Conservation (phyloP, 23 tunicate species). For the Diplosoma virens region DNA sequence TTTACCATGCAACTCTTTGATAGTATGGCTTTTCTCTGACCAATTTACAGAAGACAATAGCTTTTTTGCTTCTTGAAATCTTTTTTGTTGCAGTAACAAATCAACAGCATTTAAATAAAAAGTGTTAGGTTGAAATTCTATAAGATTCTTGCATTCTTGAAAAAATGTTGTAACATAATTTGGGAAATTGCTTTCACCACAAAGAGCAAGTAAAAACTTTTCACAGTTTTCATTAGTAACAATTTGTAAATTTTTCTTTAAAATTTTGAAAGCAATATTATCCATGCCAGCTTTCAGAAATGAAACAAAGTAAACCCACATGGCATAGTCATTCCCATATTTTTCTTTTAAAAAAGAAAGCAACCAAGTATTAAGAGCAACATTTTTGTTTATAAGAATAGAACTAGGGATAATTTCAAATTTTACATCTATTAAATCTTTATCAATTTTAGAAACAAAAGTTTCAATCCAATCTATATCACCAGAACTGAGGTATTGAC, state of each 20-base stretch:
- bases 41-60: not conserved
- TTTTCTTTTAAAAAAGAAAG: not conserved
- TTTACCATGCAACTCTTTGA: too few species aligned
- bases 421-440: too few species aligned
- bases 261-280: not conserved
- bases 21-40: too few species aligned
- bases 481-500: too few species aligned
- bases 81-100: not conserved
- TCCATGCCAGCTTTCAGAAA: conserved; percentile 4
- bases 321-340: not conserved
- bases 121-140: not conserved
- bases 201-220: not conserved
- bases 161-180: not conserved
- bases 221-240: not conserved
- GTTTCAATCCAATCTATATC: too few species aligned
- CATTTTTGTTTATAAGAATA: too few species aligned
- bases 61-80: not conserved
- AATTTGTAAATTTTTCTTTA: not conserved
- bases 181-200: not conserved
- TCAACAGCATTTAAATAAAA: not conserved
- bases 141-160: not conserved
- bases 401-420: too few species aligned
- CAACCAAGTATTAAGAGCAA: not conserved
- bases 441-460: too few species aligned
- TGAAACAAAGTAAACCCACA: not conserved